phyloP scores from a whole-genome alignment of 2,888 invertebrate species.

The Trisateles emortualis region DNA sequence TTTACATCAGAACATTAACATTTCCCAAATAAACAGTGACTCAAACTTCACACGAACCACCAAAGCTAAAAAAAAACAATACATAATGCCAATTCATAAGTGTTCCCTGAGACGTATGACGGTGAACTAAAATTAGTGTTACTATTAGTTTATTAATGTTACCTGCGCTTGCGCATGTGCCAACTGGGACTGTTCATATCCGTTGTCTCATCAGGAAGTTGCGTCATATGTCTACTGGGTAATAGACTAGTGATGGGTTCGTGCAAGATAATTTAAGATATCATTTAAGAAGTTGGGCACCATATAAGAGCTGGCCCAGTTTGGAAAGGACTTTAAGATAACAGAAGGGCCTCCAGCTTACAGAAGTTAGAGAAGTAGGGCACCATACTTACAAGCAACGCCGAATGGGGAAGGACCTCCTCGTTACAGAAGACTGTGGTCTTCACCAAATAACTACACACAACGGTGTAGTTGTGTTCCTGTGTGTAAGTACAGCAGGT shows the following conservation, averaged over 20 bases:
- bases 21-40: conserved; percentile 17
- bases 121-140: conserved; percentile 50
- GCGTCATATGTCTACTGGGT: conserved; percentile 55
- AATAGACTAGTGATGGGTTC: background rate
- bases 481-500: too few relatives aligned
- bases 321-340: too few relatives aligned
- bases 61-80: conserved; percentile 18
- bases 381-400: too few relatives aligned
- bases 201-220: conserved; percentile 64
- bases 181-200: conserved; percentile 59
- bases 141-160: conserved; percentile 56
- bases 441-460: too few relatives aligned
- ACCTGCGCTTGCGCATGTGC: conserved; percentile 56
- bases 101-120: conserved; percentile 43
- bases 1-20: background rate
- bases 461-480: too few relatives aligned
- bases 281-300: too few relatives aligned
- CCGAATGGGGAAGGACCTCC: too few relatives aligned
- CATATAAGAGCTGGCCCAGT: too few relatives aligned
- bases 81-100: conserved; percentile 40
- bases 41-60: conserved; percentile 18
- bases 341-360: too few relatives aligned
- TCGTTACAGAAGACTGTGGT: too few relatives aligned
- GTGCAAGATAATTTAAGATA: too few relatives aligned
- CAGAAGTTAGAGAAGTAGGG: too few relatives aligned